Evolutionary conservation across 2,888 invertebrate species (phyloP).

Genomic region (Volucella inflata): DNA sequence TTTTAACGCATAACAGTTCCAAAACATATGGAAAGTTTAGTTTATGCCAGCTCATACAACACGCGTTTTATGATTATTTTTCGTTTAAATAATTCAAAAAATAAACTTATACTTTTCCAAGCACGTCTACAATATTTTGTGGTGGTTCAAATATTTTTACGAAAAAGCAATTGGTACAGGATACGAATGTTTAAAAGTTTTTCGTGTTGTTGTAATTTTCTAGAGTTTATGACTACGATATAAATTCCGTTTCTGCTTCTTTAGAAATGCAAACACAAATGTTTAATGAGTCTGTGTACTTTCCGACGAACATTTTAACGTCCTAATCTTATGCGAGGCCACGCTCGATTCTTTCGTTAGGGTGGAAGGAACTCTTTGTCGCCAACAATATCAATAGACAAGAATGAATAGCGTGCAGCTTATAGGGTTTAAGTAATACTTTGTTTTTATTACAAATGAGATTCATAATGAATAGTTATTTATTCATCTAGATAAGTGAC

Average conservation of each 20-base stretch:
- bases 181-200: not conserved
- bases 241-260: not conserved
- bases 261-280: slow-evolving; percentile 5
- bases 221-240: not conserved
- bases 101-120: not conserved
- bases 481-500: too few species aligned
- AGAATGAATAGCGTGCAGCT: not conserved
- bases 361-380: not conserved
- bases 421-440: too few species aligned
- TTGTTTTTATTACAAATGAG: too few species aligned
- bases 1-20: slow-evolving; percentile 31
- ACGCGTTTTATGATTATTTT: slow-evolving; percentile 44
- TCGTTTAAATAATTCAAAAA: slow-evolving; percentile 26
- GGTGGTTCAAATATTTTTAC: not conserved
- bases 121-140: slow-evolving; percentile 8
- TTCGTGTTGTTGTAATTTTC: not conserved
- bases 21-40: slow-evolving; percentile 55
- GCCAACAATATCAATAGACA: not conserved
- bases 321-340: slow-evolving; percentile 7
- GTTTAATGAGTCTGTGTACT: slow-evolving; percentile 12
- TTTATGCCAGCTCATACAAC: slow-evolving; percentile 35
- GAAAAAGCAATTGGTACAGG: not conserved
- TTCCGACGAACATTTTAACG: not conserved
- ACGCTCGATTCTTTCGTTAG: not conserved
- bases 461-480: too few species aligned